Evolutionary conservation across 1,140 invertebrate species (phyloP), one percentile per base, ranked within the genome.

Genomic region (Drosophila sturtevanti): DNA sequence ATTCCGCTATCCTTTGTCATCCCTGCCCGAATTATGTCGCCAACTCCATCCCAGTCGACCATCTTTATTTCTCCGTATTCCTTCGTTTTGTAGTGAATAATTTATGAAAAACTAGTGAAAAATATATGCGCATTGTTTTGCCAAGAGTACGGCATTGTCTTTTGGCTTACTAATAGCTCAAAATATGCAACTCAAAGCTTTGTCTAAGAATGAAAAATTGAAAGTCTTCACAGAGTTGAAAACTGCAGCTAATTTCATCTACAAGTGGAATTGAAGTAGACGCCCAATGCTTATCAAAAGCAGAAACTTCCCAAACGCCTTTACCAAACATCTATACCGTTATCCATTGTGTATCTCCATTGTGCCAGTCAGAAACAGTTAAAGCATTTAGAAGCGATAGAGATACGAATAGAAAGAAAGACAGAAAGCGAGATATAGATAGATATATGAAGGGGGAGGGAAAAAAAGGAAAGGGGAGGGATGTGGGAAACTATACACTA

Each of bases 51-150:
- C 1, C 41, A 10, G n/a, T n/a, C n/a, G n/a, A n/a, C n/a, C n/a
- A n/a, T n/a, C n/a, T n/a, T n/a, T n/a, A n/a, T n/a, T 11, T 38
- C 27, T 24, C 34, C 37, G 55, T 64, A 62, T 58, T 44, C 44
- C 35, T 62, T 37, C 14, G 62, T 55, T 85, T 86, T 86, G 64
- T 78, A 59, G 64, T 77, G 71, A 79, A 87, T 87, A 81, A 87
- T 86, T 86, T 81, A 86, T 86, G 78, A 77, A 80, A 81, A 77
- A 41, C 70, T 38, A 51, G 52, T 21, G 58, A 68, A 54, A 68
- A 71, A 65, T 79, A 66, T 63, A 60, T 80, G 64, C 59, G 67
- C 65, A 68, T 70, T 78, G 67, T 80, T 81, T 81, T 71, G 73
- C 63, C 38, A 69, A n/a, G 44, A 48, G 41, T 18, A 48, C 63